Evolutionary conservation across 2,888 invertebrate genomes (phyloP).

Genomic region (Pyrrhia umbra): DNA sequence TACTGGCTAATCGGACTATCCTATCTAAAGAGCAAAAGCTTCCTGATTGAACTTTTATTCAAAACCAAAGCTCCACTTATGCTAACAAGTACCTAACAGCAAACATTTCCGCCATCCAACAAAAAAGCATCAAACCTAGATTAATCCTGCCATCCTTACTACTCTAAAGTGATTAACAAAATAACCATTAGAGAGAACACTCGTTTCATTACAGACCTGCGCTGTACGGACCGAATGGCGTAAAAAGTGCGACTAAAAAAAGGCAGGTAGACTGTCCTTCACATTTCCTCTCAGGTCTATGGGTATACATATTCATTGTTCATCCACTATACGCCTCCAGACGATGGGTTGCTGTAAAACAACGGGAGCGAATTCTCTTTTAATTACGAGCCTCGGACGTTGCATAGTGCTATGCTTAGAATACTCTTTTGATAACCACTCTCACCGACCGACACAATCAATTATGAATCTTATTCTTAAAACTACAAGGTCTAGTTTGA

Average conservation of each 20-base stretch:
- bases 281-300: slow-evolving; percentile 64
- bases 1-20: background rate
- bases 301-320: slow-evolving; percentile 72
- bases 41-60: background rate
- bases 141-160: too few species aligned
- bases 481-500: slow-evolving; percentile 60
- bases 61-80: background rate
- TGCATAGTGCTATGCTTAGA: slow-evolving; percentile 73
- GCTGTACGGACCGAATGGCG: slow-evolving; percentile 30
- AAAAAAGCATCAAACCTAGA: too few species aligned
- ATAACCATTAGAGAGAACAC: slow-evolving; percentile 34
- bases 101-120: slow-evolving; percentile 6
- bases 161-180: slow-evolving; percentile 44
- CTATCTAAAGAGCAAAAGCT: background rate
- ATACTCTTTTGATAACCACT: slow-evolving; percentile 77
- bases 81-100: background rate
- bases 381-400: slow-evolving; percentile 78
- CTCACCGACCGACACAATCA: slow-evolving; percentile 54
- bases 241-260: slow-evolving; percentile 65
- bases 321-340: slow-evolving; percentile 71
- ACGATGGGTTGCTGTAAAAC: slow-evolving; percentile 77
- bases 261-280: slow-evolving; percentile 70
- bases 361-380: slow-evolving; percentile 79
- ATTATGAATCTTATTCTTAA: slow-evolving; percentile 64
- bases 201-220: slow-evolving; percentile 48